Percentiles rank a stretch among this genome's conserved stretches.
phyloP scores from a whole-genome alignment of 2,113 vertebrate genomes.

The Oxyruncus cristatus region DNA sequence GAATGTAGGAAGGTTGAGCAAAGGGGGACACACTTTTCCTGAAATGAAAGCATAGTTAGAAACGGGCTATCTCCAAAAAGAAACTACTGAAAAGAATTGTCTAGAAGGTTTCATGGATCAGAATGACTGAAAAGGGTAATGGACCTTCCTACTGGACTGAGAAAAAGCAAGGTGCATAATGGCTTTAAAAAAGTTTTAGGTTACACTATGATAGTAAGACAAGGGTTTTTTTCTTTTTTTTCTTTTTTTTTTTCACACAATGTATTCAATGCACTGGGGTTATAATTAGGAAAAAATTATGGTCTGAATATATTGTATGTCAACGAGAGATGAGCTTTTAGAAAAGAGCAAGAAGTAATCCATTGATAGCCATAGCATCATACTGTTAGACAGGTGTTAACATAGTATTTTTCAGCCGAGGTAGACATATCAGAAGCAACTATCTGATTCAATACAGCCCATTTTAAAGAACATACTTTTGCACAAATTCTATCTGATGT shows the following conservation, averaged over 20 bases:
- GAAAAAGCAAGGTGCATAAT: background rate
- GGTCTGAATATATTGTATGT: background rate
- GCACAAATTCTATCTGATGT: background rate
- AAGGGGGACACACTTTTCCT: background rate
- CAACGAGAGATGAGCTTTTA: background rate
- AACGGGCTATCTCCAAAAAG: background rate
- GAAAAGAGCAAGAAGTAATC: background rate
- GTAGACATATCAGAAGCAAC: background rate
- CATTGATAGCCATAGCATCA: background rate
- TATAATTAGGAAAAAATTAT: background rate
- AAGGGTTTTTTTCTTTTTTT: background rate
- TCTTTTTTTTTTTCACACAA: background rate
- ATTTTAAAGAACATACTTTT: background rate
- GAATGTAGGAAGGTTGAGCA: background rate
- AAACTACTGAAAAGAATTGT: background rate
- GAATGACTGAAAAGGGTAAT: background rate
- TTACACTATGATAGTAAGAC: background rate
- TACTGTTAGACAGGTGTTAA: background rate
- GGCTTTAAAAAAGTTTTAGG: background rate
- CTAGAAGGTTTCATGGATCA: background rate
- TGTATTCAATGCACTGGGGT: background rate
- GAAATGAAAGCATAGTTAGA: background rate
- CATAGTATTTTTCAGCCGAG: background rate
- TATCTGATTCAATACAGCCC: background rate
- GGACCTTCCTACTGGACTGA: background rate